A percentile compares a stretch with the other conserved stretches of the same genome.
These are phyloP conservation scores for Temnothorax unifasciatus DNA, from an alignment of 2,888 invertebrate genomes.

Conservation along the genomic window DNA sequence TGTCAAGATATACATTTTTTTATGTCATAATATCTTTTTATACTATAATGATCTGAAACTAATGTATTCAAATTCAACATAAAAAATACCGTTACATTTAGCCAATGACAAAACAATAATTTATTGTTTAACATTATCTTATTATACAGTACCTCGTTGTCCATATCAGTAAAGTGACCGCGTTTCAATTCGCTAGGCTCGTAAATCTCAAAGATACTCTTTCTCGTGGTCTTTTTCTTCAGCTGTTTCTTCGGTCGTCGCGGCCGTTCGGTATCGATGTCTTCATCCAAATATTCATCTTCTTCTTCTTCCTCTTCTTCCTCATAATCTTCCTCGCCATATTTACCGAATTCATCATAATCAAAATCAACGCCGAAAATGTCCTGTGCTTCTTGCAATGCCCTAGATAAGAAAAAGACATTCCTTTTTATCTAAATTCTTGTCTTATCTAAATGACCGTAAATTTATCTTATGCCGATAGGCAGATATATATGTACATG, in stretches of 20 bases:
- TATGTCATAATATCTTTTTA: neutral
- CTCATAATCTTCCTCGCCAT: constrained; percentile 94
- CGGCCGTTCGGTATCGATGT: constrained; percentile 88
- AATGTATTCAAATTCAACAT: neutral
- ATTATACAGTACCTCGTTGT: constrained; percentile 92
- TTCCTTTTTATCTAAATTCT: neutral
- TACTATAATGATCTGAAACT: neutral
- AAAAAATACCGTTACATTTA: constrained; percentile 92
- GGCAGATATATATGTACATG: neutral
- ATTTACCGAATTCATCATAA: constrained; percentile 95
- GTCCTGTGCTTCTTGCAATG: constrained; percentile 98
- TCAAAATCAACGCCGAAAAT: constrained; percentile 99
- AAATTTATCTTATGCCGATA: neutral
- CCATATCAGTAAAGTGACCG: constrained; percentile 97
- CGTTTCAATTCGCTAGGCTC: constrained; percentile 99
- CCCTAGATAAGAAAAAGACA: constrained; percentile 86
- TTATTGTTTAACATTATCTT: constrained; percentile 89
- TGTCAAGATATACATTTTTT: neutral
- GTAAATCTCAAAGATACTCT: constrained; percentile 97
- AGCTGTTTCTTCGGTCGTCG: constrained; percentile 92
- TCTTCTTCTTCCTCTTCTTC: constrained; percentile 94
- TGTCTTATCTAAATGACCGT: neutral
- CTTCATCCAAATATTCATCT: constrained; percentile 93
- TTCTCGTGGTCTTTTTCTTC: constrained; percentile 92
- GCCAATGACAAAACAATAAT: constrained; percentile 95